phyloP scores from a whole-genome alignment of 37 sponge, comb jelly and placozoan genomes.

The Beroe forskalii region DNA sequence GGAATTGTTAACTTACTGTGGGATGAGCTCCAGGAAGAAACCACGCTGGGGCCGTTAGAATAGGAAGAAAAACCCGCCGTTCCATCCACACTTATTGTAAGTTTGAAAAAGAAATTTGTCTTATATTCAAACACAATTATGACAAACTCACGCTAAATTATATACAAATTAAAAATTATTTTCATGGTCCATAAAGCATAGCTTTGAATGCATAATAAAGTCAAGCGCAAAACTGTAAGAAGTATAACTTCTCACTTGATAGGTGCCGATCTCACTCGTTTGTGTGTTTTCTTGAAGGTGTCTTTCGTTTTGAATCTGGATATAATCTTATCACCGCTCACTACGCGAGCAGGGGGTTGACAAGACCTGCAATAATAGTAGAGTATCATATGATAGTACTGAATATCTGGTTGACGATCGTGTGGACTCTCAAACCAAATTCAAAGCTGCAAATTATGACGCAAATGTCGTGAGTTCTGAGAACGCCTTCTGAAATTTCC shows the following conservation, averaged over 20 bases:
- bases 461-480: too few species aligned
- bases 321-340: background rate
- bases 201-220: too few species aligned
- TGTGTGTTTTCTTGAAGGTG: conserved; percentile 26
- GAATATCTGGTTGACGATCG: too few species aligned
- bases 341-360: background rate
- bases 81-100: conserved; percentile 30
- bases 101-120: background rate
- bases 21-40: conserved; percentile 41
- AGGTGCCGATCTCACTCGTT: conserved; percentile 51
- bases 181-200: too few species aligned
- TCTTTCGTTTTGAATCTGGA: background rate
- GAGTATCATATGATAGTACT: background rate
- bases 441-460: too few species aligned
- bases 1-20: conserved; percentile 28
- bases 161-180: too few species aligned
- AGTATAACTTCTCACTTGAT: conserved; percentile 16
- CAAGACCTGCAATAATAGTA: conserved; percentile 1
- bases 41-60: conserved; percentile 1
- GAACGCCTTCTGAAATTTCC: too few species aligned
- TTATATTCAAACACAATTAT: too few species aligned
- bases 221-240: background rate
- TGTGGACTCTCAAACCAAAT: too few species aligned
- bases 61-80: background rate
- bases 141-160: too few species aligned